Conservation (phyloP, 2,797 vertebrate species). For the Odontamblyopus rebecca region DNA sequence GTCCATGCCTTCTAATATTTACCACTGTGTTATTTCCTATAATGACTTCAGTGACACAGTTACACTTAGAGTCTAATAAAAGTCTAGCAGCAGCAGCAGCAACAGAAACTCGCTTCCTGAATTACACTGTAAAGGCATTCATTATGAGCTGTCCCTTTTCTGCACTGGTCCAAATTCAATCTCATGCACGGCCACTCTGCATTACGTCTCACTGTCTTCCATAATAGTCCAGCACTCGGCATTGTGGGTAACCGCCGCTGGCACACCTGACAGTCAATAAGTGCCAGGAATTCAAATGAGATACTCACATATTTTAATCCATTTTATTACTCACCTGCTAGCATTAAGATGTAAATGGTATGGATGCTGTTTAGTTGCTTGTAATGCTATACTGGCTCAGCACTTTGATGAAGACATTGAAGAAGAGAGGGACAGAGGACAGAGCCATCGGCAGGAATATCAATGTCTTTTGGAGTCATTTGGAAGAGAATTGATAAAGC, state of each 20-base stretch:
- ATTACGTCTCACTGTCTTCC: conserved; percentile 29
- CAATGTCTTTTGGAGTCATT: conserved; percentile 72
- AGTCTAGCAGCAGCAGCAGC: conserved; percentile 10
- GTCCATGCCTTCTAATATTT: not conserved
- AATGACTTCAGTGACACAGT: conserved; percentile 11
- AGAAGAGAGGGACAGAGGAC: conserved; percentile 1
- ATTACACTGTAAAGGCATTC: conserved; percentile 14
- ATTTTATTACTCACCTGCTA: conserved; percentile 12
- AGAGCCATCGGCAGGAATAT: conserved; percentile 54
- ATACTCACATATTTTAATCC: conserved; percentile 22
- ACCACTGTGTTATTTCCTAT: conserved; percentile 1
- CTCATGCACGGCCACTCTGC: conserved; percentile 17
- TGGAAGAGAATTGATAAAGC: conserved; percentile 60
- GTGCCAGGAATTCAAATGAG: conserved; percentile 23
- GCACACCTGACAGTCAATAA: conserved; percentile 36
- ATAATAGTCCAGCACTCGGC: conserved; percentile 22
- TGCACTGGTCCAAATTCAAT: conserved; percentile 21
- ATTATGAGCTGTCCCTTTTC: conserved; percentile 19
- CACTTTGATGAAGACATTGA: conserved; percentile 28
- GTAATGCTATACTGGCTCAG: conserved; percentile 24
- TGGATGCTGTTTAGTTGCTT: conserved; percentile 25
- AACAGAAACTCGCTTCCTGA: not conserved
- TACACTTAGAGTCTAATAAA: conserved; percentile 15
- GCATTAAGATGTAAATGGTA: conserved; percentile 23
- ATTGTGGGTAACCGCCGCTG: conserved; percentile 27